Evolutionary conservation across 2,797 vertebrate genomes (phyloP), one percentile per base, ranked within the genome.

Genomic region (Micromesistius poutassou): DNA sequence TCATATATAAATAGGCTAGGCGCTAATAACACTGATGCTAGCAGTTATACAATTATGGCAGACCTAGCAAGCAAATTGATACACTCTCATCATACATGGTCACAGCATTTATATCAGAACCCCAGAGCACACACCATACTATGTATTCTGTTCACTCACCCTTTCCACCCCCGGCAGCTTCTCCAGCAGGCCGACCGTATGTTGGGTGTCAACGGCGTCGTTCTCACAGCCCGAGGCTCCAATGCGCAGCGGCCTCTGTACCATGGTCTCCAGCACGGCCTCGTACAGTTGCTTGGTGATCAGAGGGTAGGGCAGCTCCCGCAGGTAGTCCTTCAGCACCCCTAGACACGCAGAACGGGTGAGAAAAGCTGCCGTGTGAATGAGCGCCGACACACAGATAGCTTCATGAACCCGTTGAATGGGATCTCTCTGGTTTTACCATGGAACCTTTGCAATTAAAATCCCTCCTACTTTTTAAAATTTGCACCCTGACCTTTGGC

Each of bases 261-360:
- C 89, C 97, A 99, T 98, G 77, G 95, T 90, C 71, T 96, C 95
- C 90, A 99, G 81, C 36, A 99, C 97, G 0, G 95, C 94, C 83
- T 99, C 96, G 0, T 99, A 99, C 77, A 99, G 93, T 79, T 95
- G 94, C 90, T 96, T 97, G 70, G 95, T 96, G 93, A 99, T 98
- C 77, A 99, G 92, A 30, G 98, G 97, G 88, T 93, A 97, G 72
- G 98, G 98, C 30, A 99, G 93, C 88, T 99, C 98, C 79, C 98
- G 95, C 74, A 99, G 93, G 85, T 97, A 99, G 93, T 99, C 98
- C 91, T 99, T 99, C 77, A 99, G 89, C 55, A 99, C 97, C 6
- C 98, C 98, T 99, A 90, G 9, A 0, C 77, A 84, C 12, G 31
- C 46, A 55, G 7, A 71, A 71, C 42, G n/a, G 80, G 22, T 36